Evolutionary conservation across 2,888 invertebrate species (phyloP), one percentile per base, ranked within the genome.

Genomic region (Opisthograptis luteolata): DNA sequence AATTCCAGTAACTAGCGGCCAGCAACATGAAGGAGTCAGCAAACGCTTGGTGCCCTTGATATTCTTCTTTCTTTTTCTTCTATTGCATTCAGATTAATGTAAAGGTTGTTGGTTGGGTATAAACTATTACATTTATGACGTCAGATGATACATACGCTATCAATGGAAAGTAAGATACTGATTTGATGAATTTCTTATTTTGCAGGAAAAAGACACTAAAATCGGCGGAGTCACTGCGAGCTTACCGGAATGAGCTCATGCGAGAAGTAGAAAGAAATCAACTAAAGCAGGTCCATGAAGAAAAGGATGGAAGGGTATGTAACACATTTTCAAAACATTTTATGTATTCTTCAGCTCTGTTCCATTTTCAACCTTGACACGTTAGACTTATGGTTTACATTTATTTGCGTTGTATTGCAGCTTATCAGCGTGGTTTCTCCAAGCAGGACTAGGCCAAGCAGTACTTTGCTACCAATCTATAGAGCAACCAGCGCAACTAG

Each of bases 391-490:
- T n/a, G n/a, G n/a, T n/a, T n/a, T n/a, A n/a, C n/a, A n/a, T n/a
- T n/a, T n/a, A n/a, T n/a, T n/a, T n/a, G n/a, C 7, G 30, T 35
- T 15, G 10, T 4, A 13, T 72, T 68, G 0, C 77, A 91, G 90
- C 60, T 91, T 25, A 86, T 91, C 51, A 90, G 90, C 56, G 91
- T 90, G 0, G 88, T 91, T 3, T 89, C 90, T 32, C 89, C 91
- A 2, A 87, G 87, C 52, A 81, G 86, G 45, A 90, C 90, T 0
- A 70, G 89, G 47, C 89, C 90, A 0, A 87, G 90, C 60, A 90
- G 89, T 41, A 87, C 83, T 1, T 55, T 90, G 1, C 53, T 90
- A 22, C 89, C 87, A 0, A 73, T 85, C 17, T 88, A 91, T 51
- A 81, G 91, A 68, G 83, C 89, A 1, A 84, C 81, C 9, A 91